Conservation (phyloP, 2,113 vertebrate species). For the Poicephalus meyeri region DNA sequence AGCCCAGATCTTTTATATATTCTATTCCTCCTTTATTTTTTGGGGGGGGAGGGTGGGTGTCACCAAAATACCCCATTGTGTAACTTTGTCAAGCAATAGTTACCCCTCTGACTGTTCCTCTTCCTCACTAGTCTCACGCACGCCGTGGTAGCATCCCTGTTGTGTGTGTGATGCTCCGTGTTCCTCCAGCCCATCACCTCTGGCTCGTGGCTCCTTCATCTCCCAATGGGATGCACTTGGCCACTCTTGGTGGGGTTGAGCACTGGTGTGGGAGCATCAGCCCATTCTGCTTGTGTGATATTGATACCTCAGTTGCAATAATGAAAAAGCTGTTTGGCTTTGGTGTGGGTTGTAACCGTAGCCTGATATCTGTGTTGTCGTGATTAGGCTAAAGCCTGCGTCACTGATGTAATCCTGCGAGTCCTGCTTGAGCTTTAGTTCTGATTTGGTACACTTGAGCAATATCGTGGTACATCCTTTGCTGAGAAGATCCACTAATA, state of each 20-base stretch:
- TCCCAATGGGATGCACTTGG: neutral
- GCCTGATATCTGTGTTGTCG: neutral
- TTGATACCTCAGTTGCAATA: neutral
- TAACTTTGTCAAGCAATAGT: conserved; percentile 47
- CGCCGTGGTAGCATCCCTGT: neutral
- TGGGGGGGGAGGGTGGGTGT: neutral
- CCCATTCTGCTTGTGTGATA: neutral
- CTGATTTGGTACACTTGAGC: neutral
- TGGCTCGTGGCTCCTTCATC: neutral
- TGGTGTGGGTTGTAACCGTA: neutral
- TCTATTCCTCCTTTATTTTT: neutral
- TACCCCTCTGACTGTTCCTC: neutral
- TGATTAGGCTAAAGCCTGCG: neutral
- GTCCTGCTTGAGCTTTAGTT: conserved; percentile 26
- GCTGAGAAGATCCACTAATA: neutral
- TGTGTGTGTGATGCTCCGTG: neutral
- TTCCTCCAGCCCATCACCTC: neutral
- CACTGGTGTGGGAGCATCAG: rapidly evolving
- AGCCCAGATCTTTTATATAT: neutral
- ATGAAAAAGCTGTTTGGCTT: neutral
- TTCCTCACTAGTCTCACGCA: neutral
- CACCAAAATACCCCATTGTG: neutral
- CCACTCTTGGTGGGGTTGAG: neutral
- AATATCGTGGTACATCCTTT: neutral
- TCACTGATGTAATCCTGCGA: neutral